Conservation (phyloP, 2,888 invertebrate species). For the Cantharis rustica region DNA sequence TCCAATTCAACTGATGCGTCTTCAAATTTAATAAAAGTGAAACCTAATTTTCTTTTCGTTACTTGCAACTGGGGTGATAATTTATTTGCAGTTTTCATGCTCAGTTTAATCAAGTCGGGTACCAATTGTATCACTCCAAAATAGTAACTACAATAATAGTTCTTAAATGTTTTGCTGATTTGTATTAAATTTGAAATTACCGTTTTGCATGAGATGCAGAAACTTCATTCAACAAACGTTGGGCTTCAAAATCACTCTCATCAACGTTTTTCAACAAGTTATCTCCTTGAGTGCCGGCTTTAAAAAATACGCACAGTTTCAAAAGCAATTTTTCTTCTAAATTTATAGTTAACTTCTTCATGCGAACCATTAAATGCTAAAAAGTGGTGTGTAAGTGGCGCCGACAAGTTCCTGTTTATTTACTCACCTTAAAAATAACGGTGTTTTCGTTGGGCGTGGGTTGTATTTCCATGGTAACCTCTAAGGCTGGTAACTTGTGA, state of each 20-base stretch:
- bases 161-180: not conserved
- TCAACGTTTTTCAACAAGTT: constrained; percentile 62
- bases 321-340: constrained; percentile 86
- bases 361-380: constrained; percentile 76
- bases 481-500: constrained; percentile 72
- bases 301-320: constrained; percentile 69
- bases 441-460: constrained; percentile 73
- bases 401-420: not conserved
- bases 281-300: constrained; percentile 60
- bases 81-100: constrained; percentile 87
- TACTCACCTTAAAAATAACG: constrained; percentile 76
- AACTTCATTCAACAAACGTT: constrained; percentile 78
- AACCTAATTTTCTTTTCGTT: constrained; percentile 83
- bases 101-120: constrained; percentile 74
- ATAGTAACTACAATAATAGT: constrained; percentile 43
- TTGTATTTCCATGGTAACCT: constrained; percentile 77
- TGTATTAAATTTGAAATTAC: constrained; percentile 53
- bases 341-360: constrained; percentile 82
- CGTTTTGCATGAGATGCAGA: constrained; percentile 80
- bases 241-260: constrained; percentile 81
- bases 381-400: constrained; percentile 28
- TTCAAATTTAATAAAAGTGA: constrained; percentile 94
- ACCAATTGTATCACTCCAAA: constrained; percentile 54
- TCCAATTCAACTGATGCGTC: constrained; percentile 93
- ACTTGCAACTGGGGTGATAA: constrained; percentile 74